Evolutionary conservation across 1,140 invertebrate species (phyloP).

Genomic region (Orussus abietinus): DNA sequence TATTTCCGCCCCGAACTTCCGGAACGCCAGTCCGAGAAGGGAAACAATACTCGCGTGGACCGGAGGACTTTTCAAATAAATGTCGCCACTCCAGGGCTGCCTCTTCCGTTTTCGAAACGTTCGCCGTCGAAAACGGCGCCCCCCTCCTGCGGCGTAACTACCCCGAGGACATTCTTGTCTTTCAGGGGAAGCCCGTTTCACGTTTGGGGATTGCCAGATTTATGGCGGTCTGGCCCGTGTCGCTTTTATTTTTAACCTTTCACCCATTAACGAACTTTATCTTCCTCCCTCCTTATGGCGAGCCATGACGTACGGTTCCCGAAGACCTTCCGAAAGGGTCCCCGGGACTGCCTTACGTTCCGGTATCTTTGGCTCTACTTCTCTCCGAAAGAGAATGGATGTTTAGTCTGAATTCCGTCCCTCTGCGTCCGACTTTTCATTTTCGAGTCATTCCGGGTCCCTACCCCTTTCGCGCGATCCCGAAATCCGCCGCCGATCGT

Average conservation of each 20-base stretch:
- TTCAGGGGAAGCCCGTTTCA: conserved; percentile 23
- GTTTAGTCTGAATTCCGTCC: too few relatives aligned
- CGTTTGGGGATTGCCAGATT: conserved; percentile 38
- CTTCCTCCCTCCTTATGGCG: conserved; percentile 30
- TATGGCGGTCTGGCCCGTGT: conserved; percentile 37
- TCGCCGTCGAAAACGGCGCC: neutral
- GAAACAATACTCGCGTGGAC: conserved; percentile 16
- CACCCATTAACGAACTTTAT: conserved; percentile 52
- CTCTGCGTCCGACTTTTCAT: neutral
- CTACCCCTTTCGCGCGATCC: neutral
- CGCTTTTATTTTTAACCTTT: conserved; percentile 52
- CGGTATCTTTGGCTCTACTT: too few relatives aligned
- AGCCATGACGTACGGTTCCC: conserved; percentile 6
- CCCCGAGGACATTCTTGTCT: conserved; percentile 16
- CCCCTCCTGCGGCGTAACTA: conserved; percentile 23
- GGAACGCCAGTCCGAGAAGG: too few relatives aligned
- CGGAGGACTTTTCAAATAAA: conserved; percentile 17
- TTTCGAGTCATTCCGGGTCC: neutral
- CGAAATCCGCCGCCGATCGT: neutral
- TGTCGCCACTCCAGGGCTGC: conserved; percentile 3
- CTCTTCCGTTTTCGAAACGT: neutral
- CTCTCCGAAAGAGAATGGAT: too few relatives aligned
- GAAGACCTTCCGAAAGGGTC: too few relatives aligned
- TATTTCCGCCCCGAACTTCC: conserved; percentile 8
- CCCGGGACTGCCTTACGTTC: too few relatives aligned